These are phyloP conservation scores for Oreonectes daqikongensis DNA, from an alignment of 2,797 vertebrate species.

Conservation along the genomic window DNA sequence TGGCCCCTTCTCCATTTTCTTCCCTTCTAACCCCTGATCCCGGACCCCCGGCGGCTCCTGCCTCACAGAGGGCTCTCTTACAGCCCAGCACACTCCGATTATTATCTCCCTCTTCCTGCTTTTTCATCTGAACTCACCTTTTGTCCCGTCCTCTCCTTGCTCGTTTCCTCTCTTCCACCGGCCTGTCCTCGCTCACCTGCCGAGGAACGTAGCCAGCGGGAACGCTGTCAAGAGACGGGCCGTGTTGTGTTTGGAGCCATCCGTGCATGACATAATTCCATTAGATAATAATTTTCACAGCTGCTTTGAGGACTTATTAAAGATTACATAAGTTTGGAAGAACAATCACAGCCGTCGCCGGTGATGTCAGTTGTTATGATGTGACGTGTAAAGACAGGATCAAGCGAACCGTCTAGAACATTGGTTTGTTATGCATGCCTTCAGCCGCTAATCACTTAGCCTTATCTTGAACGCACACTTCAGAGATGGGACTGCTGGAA, in stretches of 20 bases:
- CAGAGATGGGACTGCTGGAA: not conserved
- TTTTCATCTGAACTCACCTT: conserved; percentile 46
- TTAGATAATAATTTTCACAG: not conserved
- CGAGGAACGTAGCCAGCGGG: not conserved
- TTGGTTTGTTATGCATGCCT: not conserved
- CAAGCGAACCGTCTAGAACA: conserved; percentile 27
- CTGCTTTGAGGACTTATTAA: conserved; percentile 15
- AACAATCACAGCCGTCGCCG: not conserved
- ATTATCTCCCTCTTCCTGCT: conserved; percentile 55
- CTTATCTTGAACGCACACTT: not conserved
- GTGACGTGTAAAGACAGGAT: conserved; percentile 12
- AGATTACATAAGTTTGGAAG: conserved; percentile 1
- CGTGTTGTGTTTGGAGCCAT: conserved; percentile 14
- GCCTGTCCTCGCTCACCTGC: conserved; percentile 67
- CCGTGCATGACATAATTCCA: not conserved
- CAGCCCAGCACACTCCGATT: conserved; percentile 48
- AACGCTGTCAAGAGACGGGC: not conserved
- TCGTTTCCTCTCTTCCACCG: conserved; percentile 28
- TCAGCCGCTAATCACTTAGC: not conserved
- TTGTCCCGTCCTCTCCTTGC: conserved; percentile 24
- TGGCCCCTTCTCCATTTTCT: conserved; percentile 57
- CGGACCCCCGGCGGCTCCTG: conserved; percentile 44
- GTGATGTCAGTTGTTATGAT: conserved; percentile 1
- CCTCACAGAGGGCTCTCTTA: conserved; percentile 45
- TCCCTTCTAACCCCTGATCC: conserved; percentile 54